Base-by-base conservation (phyloP, 2,888 invertebrate species). In the Altica lythri region DNA sequence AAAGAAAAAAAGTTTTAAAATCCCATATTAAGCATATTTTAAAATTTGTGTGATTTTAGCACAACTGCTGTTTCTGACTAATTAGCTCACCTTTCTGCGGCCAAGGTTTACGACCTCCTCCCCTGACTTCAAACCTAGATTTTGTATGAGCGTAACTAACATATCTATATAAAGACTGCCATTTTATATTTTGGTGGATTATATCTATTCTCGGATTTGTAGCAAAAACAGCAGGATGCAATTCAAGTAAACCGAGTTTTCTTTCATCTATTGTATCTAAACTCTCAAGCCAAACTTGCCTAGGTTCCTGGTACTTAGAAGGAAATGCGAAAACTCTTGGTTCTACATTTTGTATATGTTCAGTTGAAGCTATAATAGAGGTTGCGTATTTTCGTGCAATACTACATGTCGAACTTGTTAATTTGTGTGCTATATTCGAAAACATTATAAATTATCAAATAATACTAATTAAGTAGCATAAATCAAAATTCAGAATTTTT, bases 71-170 rank as follows among this genome's bases (percentile, higher is more conserved):
- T n/a, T n/a, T n/a, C n/a, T n/a, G n/a, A n/a, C n/a, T n/a, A n/a
- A n/a, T n/a, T n/a, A n/a, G n/a, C n/a, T n/a, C n/a, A 14, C 95
- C 95, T 78, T 99, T 99, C 73, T 99, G 99, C 0, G 92, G 93
- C 95, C 96, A 97, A 0, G 98, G 98, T 69, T 99, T 98, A 17
- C 83, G 81, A 0, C 94, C 94, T 46, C 95, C 93, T 27, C 96
- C 96, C 40, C 85, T 79, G 49, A 91, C 86, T 79, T 99, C 98
- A 0, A 90, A 88, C 50, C 92, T 80, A 0, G 86, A 85, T 73
- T 90, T 89, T 1, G 88, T 83, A 66, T 89, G 81, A 1, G 86
- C 88, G 80, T 87, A 93, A 65, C 88, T 86, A 75, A 97, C 90
- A 78, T 80, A 86, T 72, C 86, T 83, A 74, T 93, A 95, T 60